phyloP scores from a whole-genome alignment of 2,888 invertebrate genomes.

The Herminia tarsipennalis region DNA sequence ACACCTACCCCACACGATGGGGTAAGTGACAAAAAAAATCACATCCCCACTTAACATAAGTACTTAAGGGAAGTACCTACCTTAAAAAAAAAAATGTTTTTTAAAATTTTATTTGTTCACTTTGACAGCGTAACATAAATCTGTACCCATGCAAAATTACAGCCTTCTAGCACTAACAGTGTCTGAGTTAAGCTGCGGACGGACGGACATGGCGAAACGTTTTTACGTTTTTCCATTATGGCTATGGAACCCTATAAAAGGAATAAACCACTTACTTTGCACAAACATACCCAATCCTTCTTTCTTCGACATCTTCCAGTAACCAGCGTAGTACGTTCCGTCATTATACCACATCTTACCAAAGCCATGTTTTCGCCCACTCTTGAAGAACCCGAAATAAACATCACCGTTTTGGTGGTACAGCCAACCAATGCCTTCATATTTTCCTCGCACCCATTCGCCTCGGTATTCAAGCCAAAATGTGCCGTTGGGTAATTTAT shows the following conservation, averaged over 20 bases:
- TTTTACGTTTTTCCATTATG: no score
- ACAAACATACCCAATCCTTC: constrained; percentile 85
- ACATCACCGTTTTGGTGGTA: constrained; percentile 85
- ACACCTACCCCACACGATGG: no score
- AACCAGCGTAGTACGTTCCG: constrained; percentile 86
- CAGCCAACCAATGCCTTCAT: constrained; percentile 84
- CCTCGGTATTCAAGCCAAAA: constrained; percentile 84
- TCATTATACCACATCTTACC: constrained; percentile 87
- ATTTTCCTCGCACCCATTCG: constrained; percentile 85
- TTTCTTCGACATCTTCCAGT: constrained; percentile 79
- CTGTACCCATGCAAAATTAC: no score
- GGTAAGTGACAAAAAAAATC: no score
- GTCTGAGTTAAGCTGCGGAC: no score
- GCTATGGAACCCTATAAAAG: no score
- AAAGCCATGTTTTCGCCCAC: constrained; percentile 82
- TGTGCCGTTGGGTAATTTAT: constrained; percentile 66
- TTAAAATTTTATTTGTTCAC: no score
- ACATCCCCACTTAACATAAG: no score
- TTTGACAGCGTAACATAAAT: not conserved
- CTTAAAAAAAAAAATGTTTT: no score
- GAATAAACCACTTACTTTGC: constrained; percentile 73
- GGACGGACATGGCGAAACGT: no score
- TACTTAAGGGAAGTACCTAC: no score
- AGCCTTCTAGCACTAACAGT: no score
- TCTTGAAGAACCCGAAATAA: constrained; percentile 86